Percentiles rank a stretch among this genome's conserved stretches.
These are phyloP conservation scores for Diorhabda sublineata DNA, from an alignment of 1,140 invertebrate genomes.

Conservation along the genomic window DNA sequence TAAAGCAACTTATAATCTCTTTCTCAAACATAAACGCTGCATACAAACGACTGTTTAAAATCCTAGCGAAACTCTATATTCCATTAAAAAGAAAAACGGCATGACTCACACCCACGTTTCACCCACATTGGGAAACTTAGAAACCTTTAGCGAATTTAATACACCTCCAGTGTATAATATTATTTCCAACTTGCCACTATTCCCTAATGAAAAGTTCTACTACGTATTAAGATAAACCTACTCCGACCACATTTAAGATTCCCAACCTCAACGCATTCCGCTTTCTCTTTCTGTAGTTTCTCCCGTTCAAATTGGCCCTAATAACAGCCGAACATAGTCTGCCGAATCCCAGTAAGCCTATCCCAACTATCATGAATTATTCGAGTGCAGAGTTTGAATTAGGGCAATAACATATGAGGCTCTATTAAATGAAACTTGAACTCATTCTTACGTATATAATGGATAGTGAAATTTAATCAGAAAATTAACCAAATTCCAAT, in stretches of 20 bases:
- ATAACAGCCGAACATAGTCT: not conserved
- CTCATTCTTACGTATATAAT: no score
- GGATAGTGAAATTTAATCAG: no score
- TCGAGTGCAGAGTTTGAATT: not conserved
- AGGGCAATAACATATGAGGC: not conserved
- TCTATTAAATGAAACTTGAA: no score
- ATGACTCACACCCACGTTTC: not conserved
- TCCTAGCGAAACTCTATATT: no score
- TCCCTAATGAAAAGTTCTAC: not conserved
- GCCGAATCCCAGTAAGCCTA: not conserved
- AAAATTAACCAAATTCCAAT: no score
- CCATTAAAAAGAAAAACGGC: no score
- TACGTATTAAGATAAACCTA: constrained; percentile 2
- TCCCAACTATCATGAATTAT: constrained; percentile 2
- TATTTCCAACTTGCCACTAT: constrained; percentile 2
- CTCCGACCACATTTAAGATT: not conserved
- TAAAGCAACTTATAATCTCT: no score
- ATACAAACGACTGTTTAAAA: no score
- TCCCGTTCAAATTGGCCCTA: not conserved
- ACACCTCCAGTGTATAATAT: constrained; percentile 2
- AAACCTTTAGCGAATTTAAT: not conserved
- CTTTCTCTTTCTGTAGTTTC: not conserved
- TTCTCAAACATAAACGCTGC: no score
- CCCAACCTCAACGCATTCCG: not conserved
- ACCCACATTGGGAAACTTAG: not conserved